These are phyloP conservation scores for Crotalus viridis DNA, from an alignment of 2,113 vertebrate species.

Conservation along the genomic window DNA sequence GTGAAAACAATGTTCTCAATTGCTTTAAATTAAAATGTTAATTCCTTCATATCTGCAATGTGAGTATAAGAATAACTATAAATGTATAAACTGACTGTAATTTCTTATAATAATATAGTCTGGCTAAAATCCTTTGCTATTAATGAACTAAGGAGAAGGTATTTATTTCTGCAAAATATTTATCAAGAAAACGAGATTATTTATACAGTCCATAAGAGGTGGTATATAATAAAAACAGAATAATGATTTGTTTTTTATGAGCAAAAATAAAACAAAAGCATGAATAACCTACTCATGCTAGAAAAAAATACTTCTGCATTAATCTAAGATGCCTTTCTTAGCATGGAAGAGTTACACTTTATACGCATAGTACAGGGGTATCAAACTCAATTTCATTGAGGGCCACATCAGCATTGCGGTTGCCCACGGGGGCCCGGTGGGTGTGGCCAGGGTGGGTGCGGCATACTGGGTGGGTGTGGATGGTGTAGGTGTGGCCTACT, in stretches of 20 bases:
- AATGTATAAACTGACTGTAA: conserved; percentile 46
- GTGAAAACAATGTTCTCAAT: conserved; percentile 8
- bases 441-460: too few species aligned
- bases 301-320: background rate
- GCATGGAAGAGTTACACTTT: background rate
- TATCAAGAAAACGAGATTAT: conserved; percentile 49
- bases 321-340: background rate
- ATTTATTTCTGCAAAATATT: conserved; percentile 58
- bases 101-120: background rate
- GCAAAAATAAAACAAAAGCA: conserved; percentile 20
- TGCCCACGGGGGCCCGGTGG: too few species aligned
- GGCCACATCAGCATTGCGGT: too few species aligned
- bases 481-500: too few species aligned
- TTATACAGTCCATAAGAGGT: conserved; percentile 37
- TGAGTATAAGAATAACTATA: conserved; percentile 45
- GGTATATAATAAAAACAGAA: conserved; percentile 46
- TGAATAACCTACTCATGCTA: background rate
- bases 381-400: too few species aligned
- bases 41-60: conserved; percentile 41
- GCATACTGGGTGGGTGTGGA: too few species aligned
- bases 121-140: background rate
- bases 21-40: conserved; percentile 17
- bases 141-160: conserved; percentile 61
- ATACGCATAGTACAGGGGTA: too few species aligned
- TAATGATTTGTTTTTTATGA: conserved; percentile 55